Evolutionary conservation across 1,140 invertebrate species (phyloP), one percentile per base, ranked within the genome.

Genomic region (Diorhabda sublineata): DNA sequence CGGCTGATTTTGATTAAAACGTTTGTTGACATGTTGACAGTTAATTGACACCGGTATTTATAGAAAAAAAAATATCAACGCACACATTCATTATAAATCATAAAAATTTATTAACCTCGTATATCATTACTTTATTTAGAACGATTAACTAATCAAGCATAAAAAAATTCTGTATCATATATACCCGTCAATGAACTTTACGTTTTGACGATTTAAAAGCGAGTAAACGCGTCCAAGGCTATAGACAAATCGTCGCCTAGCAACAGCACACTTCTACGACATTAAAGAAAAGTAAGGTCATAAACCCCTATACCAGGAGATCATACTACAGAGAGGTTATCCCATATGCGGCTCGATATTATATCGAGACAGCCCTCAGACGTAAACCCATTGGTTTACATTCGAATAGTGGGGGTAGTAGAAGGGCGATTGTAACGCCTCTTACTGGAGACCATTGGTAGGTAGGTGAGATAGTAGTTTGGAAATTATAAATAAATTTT

Each of bases 231-330:
- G 64, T 44, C 64, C 64, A 65, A 65, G 64, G 64, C 52, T 65
- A 58, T 42, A 58, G 42, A 57, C 45, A 57, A 64, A 41, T 11
- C 64, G 64, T 65, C 64, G 64, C 64, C 26, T 65, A 65, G 64
- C 64, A 65, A 65, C 64, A 65, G 64, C 64, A 11, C 52, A 58
- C 64, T 56, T 42, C 45, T 56, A 65, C 41, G 52, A 41, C 64
- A 58, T 44, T 62, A 65, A 47, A 42, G 26, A 65, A 65, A 65
- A 43, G 47, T 45, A 47, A 65, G 64, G 64, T 65, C 64, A 65
- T 65, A 65, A 65, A 65, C 64, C 64, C 64, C 56, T 11, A 5
- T 56, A 65, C 1, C 64, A 65, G 64, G 64, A 8, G 47, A 65
- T 7, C 52, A 58, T 26, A 52, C 6, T 7, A 9, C 11, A 56